These are phyloP conservation scores for Bugula neritina DNA, from an alignment of 2,888 invertebrate species.

Conservation along the genomic window DNA sequence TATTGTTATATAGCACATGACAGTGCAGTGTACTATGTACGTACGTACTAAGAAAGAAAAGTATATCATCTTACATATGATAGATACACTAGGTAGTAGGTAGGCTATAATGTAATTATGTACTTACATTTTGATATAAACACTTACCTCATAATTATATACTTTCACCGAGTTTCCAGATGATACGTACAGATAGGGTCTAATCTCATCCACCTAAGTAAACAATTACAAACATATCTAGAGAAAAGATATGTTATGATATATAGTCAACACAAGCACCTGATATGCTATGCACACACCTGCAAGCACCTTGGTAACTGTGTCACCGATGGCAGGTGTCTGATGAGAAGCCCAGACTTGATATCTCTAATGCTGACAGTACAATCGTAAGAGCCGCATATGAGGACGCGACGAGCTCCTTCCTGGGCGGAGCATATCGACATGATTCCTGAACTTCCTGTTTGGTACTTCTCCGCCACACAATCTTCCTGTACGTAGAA, in stretches of 20 bases:
- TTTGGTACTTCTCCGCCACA: background rate
- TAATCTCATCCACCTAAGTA: slow-evolving; percentile 2
- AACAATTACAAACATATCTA: background rate
- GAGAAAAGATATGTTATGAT: background rate
- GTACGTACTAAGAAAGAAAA: too few species aligned
- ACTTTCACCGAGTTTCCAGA: background rate
- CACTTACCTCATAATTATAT: slow-evolving; percentile 21
- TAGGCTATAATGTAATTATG: too few species aligned
- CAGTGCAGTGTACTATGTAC: too few species aligned
- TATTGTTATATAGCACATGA: too few species aligned
- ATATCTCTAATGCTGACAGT: background rate
- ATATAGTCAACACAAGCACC: background rate
- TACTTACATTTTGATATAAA: too few species aligned
- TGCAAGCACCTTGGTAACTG: background rate
- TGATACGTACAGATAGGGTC: slow-evolving; percentile 2
- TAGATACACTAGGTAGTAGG: too few species aligned
- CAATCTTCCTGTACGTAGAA: background rate
- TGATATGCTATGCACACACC: background rate
- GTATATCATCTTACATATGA: too few species aligned
- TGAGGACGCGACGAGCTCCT: background rate
- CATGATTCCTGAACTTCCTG: slow-evolving; percentile 3
- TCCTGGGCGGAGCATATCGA: slow-evolving; percentile 11
- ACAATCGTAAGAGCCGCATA: slow-evolving; percentile 24
- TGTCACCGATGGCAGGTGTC: background rate
- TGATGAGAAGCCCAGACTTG: slow-evolving; percentile 4